These are phyloP conservation scores for Denticeps clupeoides DNA, from an alignment of 2,797 vertebrate genomes.

Conservation along the genomic window DNA sequence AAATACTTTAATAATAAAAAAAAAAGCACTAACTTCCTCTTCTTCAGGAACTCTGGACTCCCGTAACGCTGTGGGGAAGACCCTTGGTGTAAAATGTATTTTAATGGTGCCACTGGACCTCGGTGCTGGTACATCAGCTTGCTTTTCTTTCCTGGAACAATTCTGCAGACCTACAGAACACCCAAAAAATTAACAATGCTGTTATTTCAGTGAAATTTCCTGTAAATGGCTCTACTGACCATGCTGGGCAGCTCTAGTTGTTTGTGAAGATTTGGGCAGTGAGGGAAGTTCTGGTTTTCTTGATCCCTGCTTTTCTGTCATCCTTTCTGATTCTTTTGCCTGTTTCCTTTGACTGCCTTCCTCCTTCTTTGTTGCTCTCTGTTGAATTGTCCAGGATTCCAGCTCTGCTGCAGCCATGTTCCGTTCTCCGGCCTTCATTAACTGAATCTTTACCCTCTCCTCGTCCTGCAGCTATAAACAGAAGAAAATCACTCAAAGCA, in stretches of 20 bases:
- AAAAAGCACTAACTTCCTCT: conserved; percentile 65
- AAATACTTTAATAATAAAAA: too few relatives aligned
- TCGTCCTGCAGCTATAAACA: conserved; percentile 71
- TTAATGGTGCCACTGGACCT: conserved; percentile 63
- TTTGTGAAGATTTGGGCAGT: background rate
- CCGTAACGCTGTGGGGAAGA: conserved; percentile 82
- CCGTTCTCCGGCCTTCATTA: conserved; percentile 67
- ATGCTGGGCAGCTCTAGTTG: background rate
- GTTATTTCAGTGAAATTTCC: background rate
- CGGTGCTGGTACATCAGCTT: conserved; percentile 55
- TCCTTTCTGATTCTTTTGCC: too few relatives aligned
- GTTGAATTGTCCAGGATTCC: conserved; percentile 63
- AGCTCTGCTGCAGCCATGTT: conserved; percentile 63
- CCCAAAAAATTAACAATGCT: background rate
- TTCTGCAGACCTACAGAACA: conserved; percentile 17
- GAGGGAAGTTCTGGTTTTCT: background rate
- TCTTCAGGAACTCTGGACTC: conserved; percentile 79
- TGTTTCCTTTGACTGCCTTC: too few relatives aligned
- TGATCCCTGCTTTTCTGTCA: background rate
- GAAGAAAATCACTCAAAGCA: background rate
- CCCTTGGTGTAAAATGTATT: conserved; percentile 75
- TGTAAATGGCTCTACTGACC: conserved; percentile 8
- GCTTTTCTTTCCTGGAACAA: conserved; percentile 35
- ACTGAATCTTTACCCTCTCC: conserved; percentile 68
- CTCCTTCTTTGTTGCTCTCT: conserved; percentile 39